Evolutionary conservation across 2,797 vertebrate species (phyloP).

Genomic region (Pampus argenteus): DNA sequence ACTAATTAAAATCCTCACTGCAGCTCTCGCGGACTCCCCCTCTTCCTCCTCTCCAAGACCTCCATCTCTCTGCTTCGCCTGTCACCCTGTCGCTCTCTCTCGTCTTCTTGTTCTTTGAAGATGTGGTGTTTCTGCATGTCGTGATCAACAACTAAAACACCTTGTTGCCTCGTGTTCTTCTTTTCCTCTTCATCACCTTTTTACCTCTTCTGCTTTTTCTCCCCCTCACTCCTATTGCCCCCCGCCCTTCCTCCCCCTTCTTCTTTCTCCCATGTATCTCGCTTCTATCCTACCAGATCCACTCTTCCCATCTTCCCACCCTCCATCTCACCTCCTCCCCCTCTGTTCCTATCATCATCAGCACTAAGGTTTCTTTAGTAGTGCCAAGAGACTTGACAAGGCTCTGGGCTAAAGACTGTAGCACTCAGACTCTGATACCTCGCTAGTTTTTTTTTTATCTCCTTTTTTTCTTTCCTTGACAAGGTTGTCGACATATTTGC

Average conservation of each 20-base stretch:
- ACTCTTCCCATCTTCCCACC: constrained; percentile 11
- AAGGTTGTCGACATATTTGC: constrained; percentile 73
- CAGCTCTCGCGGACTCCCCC: constrained; percentile 68
- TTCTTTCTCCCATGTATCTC: constrained; percentile 25
- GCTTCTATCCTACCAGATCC: background rate
- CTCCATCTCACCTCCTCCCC: constrained; percentile 45
- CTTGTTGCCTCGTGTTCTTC: constrained; percentile 46
- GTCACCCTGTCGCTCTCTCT: constrained; percentile 56
- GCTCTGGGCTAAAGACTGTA: constrained; percentile 73
- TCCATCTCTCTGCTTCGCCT: constrained; percentile 52
- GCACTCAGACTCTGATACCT: constrained; percentile 66
- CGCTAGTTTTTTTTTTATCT: constrained; percentile 31
- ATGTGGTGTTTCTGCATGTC: constrained; percentile 19
- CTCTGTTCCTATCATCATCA: constrained; percentile 58
- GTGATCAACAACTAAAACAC: constrained; percentile 57
- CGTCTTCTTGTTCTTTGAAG: constrained; percentile 54
- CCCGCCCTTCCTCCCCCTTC: background rate
- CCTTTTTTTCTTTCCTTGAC: constrained; percentile 57
- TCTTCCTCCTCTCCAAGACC: constrained; percentile 62
- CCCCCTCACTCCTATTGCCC: constrained; percentile 33
- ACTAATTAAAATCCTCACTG: constrained; percentile 85
- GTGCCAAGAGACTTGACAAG: constrained; percentile 73
- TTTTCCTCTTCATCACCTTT: constrained; percentile 46
- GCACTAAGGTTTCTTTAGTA: constrained; percentile 65
- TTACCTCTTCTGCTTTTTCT: constrained; percentile 31